phyloP scores from a whole-genome alignment of 2,113 vertebrate genomes.

The Myodes glareolus region DNA sequence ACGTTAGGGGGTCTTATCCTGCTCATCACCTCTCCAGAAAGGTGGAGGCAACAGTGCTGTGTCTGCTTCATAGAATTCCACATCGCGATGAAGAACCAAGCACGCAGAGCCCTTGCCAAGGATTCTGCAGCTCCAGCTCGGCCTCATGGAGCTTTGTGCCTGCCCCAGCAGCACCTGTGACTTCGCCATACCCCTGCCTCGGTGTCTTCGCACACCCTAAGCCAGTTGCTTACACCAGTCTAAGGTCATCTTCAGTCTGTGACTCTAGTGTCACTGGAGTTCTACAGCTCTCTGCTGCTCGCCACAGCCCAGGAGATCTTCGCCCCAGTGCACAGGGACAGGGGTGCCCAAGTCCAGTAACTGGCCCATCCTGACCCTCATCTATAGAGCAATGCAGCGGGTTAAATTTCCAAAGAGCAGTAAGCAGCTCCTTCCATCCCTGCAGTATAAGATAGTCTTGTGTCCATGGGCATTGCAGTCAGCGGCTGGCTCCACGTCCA shows the following conservation, averaged over 20 bases:
- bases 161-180: rapidly evolving
- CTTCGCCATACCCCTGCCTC: rapidly evolving
- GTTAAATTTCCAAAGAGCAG: no score
- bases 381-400: no score
- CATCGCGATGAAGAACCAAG: not conserved
- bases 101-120: not conserved
- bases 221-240: not conserved
- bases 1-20: not conserved
- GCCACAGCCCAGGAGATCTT: not conserved
- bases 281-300: not conserved
- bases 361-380: rapidly evolving
- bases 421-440: not conserved
- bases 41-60: not conserved
- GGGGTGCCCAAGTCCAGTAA: rapidly evolving
- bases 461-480: not conserved
- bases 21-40: not conserved
- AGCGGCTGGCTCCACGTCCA: not conserved
- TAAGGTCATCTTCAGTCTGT: not conserved
- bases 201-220: not conserved
- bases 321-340: rapidly evolving
- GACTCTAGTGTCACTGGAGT: not conserved
- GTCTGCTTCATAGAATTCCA: not conserved
- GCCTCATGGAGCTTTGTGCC: rapidly evolving
- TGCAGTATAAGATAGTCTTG: not conserved
- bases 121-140: not conserved